These are phyloP conservation scores for Drosophila glabriapex DNA, from an alignment of 2,888 invertebrate genomes.

Conservation along the genomic window DNA sequence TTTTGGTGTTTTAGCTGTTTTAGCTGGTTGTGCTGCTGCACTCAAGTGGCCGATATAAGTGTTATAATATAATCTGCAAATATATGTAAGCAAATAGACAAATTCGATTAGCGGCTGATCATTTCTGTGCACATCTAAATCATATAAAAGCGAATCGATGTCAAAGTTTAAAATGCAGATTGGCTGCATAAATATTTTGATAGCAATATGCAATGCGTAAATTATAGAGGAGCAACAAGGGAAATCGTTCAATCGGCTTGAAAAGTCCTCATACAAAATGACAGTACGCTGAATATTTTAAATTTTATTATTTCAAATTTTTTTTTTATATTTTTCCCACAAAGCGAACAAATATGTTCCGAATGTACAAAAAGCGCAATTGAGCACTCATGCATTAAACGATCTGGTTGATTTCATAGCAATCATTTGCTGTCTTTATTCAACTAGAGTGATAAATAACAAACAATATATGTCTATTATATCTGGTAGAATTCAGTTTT, in stretches of 20 bases:
- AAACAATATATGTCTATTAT: neutral
- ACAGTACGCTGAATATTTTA: neutral
- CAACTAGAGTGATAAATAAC: neutral
- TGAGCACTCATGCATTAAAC: neutral
- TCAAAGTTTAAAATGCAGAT: conserved; percentile 12
- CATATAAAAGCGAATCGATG: conserved; percentile 42
- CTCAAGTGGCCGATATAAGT: conserved; percentile 64
- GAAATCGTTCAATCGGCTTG: neutral
- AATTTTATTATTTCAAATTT: neutral
- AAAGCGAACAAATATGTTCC: neutral
- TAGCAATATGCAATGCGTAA: conserved; percentile 4
- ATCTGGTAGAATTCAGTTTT: neutral
- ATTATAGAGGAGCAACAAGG: neutral
- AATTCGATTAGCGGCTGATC: conserved; percentile 68
- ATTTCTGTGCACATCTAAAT: conserved; percentile 46
- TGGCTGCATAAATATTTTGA: neutral
- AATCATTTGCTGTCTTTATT: neutral
- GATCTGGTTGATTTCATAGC: neutral
- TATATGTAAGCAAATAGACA: conserved; percentile 60
- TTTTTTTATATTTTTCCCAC: neutral
- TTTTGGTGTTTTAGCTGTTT: conserved; percentile 36
- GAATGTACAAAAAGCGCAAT: neutral
- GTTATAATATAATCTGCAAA: conserved; percentile 70
- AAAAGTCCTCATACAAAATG: neutral
- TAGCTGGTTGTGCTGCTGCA: conserved; percentile 20